Conservation (phyloP, 2,888 invertebrate species). For the Lasioglossum zephyrum region DNA sequence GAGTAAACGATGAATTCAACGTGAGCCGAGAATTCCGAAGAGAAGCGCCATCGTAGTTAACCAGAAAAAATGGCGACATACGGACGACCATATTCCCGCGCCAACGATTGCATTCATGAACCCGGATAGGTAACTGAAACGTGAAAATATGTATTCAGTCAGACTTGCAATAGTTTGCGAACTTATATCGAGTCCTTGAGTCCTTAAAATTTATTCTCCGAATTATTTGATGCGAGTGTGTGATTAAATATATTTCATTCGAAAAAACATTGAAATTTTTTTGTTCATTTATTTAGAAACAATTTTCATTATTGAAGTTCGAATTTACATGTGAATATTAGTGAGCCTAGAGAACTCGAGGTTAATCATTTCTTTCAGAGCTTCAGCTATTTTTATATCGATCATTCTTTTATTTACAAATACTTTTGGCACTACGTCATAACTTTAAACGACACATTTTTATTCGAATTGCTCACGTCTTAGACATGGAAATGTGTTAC, state of each 20-base stretch:
- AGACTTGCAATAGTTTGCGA: background rate
- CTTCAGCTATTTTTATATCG: background rate
- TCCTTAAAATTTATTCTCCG: background rate
- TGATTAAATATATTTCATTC: background rate
- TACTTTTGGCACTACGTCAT: background rate
- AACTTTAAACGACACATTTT: background rate
- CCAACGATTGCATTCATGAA: slow-evolving; percentile 25
- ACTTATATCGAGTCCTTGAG: background rate
- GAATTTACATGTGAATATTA: background rate
- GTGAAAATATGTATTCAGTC: background rate
- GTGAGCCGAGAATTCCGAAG: slow-evolving; percentile 11
- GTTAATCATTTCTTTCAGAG: background rate
- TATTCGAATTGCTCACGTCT: background rate
- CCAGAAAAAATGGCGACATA: slow-evolving; percentile 11
- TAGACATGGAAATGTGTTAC: background rate
- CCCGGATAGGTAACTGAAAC: background rate
- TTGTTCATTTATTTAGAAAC: background rate
- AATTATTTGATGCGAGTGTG: background rate
- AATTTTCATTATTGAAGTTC: background rate
- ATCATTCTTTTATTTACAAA: background rate
- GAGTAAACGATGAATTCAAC: slow-evolving; percentile 14
- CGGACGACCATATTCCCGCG: slow-evolving; percentile 14
- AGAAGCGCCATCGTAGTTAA: slow-evolving; percentile 15
- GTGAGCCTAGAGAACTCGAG: background rate
- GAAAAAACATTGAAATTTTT: background rate